Evolutionary conservation across 2,888 invertebrate genomes (phyloP).

Genomic region (Lycaena phlaeas): DNA sequence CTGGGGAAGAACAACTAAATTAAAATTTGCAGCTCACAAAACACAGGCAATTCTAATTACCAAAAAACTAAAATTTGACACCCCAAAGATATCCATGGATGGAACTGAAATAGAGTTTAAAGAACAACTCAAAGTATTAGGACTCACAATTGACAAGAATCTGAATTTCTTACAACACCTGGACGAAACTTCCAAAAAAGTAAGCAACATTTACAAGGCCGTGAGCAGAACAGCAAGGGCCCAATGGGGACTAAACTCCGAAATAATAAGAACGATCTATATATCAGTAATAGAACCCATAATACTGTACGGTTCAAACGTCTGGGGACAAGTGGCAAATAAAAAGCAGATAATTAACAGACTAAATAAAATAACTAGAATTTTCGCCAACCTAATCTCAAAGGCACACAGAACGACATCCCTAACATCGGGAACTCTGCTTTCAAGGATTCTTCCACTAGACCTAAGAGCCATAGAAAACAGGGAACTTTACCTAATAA

Average conservation of each 20-base stretch:
- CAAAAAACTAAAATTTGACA: constrained; percentile 7
- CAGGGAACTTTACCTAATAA: constrained; percentile 5
- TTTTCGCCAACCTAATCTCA: constrained; percentile 1
- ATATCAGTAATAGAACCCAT: constrained; percentile 6
- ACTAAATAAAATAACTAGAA: not conserved
- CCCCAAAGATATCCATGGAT: too few relatives aligned
- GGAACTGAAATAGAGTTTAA: too few relatives aligned
- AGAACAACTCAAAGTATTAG: too few relatives aligned
- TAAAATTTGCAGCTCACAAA: constrained; percentile 9
- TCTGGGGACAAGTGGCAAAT: not conserved
- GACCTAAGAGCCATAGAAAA: constrained; percentile 13
- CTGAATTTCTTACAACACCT: too few relatives aligned
- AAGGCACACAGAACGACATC: constrained; percentile 11
- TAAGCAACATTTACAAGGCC: constrained; percentile 2
- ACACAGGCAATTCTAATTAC: constrained; percentile 12
- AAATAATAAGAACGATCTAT: constrained; percentile 6
- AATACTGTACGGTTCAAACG: constrained; percentile 6
- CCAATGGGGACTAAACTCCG: constrained; percentile 9
- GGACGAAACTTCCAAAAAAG: too few relatives aligned
- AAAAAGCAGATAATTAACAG: not conserved
- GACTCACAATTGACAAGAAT: too few relatives aligned
- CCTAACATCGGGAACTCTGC: not conserved
- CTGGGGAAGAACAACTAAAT: constrained; percentile 7
- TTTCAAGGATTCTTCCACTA: constrained; percentile 8
- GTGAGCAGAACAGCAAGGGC: constrained; percentile 7